These are phyloP conservation scores for Ornithoptera priamus DNA, from an alignment of 2,888 invertebrate species.

Conservation along the genomic window DNA sequence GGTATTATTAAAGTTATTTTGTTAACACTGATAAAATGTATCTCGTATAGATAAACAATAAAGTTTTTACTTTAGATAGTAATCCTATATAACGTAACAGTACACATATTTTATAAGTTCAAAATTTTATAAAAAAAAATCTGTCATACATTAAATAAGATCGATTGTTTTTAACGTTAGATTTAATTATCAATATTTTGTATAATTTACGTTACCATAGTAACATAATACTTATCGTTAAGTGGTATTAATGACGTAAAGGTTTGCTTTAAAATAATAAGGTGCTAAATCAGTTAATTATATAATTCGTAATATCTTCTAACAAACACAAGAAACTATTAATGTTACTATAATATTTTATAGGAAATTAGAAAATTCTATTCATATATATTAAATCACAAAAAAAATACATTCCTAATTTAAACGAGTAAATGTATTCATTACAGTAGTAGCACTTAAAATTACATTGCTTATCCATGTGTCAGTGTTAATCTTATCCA, in stretches of 20 bases:
- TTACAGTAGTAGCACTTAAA: neutral
- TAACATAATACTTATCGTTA: neutral
- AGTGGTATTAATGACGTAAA: neutral
- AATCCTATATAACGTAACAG: too few species aligned
- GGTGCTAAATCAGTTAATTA: neutral
- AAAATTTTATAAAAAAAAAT: too few species aligned
- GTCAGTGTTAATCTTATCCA: constrained; percentile 16
- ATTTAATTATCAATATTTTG: too few species aligned
- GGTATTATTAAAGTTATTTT: too few species aligned
- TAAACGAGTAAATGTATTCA: neutral
- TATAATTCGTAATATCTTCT: neutral
- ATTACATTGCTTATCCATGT: neutral
- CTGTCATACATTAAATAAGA: too few species aligned
- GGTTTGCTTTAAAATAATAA: neutral
- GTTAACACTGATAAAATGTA: too few species aligned
- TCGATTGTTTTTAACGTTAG: too few species aligned
- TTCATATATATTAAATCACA: neutral
- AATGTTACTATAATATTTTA: neutral
- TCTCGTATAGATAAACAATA: too few species aligned
- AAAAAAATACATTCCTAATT: neutral
- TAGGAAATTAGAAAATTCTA: neutral
- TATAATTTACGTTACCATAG: too few species aligned
- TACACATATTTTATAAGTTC: too few species aligned
- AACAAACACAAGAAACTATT: neutral
- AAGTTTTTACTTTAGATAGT: too few species aligned